Percentiles rank a stretch among this genome's conserved stretches.
These are phyloP conservation scores for Telmatherina bonti DNA, from an alignment of 2,797 vertebrate species.

Conservation along the genomic window DNA sequence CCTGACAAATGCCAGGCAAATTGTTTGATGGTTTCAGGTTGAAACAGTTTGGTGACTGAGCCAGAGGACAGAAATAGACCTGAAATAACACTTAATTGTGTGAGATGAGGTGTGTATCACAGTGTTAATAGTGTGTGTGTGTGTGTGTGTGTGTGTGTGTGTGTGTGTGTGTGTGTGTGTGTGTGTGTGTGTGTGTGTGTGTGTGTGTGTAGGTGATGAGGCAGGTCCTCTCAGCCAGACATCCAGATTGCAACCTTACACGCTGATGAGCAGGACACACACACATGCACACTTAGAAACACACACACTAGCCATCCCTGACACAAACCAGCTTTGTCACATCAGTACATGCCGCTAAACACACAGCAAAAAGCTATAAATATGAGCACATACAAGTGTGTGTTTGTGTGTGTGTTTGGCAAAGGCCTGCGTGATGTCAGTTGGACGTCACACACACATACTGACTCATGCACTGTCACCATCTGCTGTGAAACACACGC, in stretches of 20 bases:
- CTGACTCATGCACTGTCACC: conserved; percentile 73
- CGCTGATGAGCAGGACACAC: conserved; percentile 54
- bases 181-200: conserved; percentile 40
- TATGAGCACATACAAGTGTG: conserved; percentile 21
- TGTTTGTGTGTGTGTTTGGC: conserved; percentile 58
- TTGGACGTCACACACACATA: conserved; percentile 62
- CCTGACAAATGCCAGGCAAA: conserved; percentile 16
- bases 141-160: conserved; percentile 36
- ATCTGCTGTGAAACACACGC: conserved; percentile 72
- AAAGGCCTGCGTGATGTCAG: conserved; percentile 63
- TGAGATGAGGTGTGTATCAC: conserved; percentile 43
- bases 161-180: conserved; percentile 37
- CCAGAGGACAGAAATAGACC: conserved; percentile 48
- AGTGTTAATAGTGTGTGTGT: conserved; percentile 45
- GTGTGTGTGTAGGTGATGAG: conserved; percentile 35
- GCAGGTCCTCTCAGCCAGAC: conserved; percentile 62
- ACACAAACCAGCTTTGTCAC: conserved; percentile 21
- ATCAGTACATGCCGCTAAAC: not conserved
- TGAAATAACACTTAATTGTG: conserved; percentile 40
- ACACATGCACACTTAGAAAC: conserved; percentile 35
- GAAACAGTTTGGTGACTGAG: conserved; percentile 38
- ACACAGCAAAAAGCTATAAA: conserved; percentile 25
- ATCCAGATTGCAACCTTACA: conserved; percentile 71
- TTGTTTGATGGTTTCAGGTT: conserved; percentile 14
- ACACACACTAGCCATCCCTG: conserved; percentile 6